Base-by-base conservation (phyloP, 2,797 vertebrate genomes). In the Ciconia nigra region DNA sequence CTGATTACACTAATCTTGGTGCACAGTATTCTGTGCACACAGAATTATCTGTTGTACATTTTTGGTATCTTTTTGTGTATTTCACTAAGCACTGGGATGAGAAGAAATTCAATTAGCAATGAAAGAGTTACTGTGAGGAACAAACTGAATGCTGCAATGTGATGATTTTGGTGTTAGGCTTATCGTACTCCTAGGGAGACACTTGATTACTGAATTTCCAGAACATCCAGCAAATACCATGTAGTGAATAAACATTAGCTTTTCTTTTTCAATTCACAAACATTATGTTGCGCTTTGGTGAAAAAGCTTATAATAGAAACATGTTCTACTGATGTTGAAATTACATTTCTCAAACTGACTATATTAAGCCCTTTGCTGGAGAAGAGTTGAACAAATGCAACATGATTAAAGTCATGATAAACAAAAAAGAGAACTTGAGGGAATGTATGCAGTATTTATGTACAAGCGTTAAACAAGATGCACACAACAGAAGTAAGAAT, bases 251-350 rank as follows among this genome's bases (percentile, higher is more conserved):
- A 97, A 94, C 81, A 92, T 71, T 42, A 85, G 58, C 5, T 21
- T 37, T 61, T 58, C 58, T 67, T 71, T 54, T 29, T 39, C 31
- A 59, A 18, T 62, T 76, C 79, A 86, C 78, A 91, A 81, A 90
- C 70, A 15, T 88, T 94, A 76, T 15, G 15, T 51, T 91, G 61
- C 8, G 26, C 31, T 83, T 94, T 87, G 69, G 83, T 91, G 67
- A 92, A 96, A 95, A 89, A 66, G 67, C 51, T 93, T 87, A 73
- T 91, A 95, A 94, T 39, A 85, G 89, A 87, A 96, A 93, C 69
- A 59, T 69, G 14, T 74, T 96, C 55, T 81, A 87, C 84, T 93
- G 89, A 69, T 52, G 89, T 26, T 85, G 88, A 97, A 97, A 93
- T 79, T 37, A 52, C 41, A 28, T 95, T 90, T 83, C 33, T 65